Conservation (phyloP, 2,888 invertebrate genomes). For the Notocelia uddmanniana region DNA sequence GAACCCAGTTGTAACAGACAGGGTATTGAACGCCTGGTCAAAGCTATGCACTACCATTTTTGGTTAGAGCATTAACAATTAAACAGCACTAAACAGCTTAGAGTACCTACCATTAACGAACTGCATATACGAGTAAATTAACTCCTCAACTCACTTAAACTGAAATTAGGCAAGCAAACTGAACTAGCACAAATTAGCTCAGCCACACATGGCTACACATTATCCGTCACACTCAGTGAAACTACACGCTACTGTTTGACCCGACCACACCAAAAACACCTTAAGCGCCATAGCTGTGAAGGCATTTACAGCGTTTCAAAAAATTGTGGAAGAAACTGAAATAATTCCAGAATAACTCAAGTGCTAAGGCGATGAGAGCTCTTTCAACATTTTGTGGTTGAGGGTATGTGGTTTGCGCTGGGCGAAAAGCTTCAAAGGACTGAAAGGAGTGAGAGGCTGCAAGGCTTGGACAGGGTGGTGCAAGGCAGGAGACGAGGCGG, state of each 20-base stretch:
- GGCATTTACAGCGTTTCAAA: slow-evolving; percentile 4
- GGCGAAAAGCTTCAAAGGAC: slow-evolving; percentile 36
- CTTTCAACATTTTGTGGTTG: slow-evolving; percentile 10
- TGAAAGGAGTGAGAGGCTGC: slow-evolving; percentile 24
- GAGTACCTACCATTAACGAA: background rate
- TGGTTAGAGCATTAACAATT: background rate
- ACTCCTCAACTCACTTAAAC: slow-evolving; percentile 6
- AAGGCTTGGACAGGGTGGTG: slow-evolving; percentile 11
- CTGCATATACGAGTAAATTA: background rate
- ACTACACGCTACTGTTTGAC: slow-evolving; percentile 7
- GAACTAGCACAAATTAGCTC: slow-evolving; percentile 32
- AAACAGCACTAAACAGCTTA: background rate
- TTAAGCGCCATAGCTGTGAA: background rate
- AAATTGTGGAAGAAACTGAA: background rate
- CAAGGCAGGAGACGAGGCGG: background rate
- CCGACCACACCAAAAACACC: background rate
- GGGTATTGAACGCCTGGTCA: too few relatives aligned
- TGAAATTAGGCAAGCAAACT: slow-evolving; percentile 23
- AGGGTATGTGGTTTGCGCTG: background rate
- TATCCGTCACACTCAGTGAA: slow-evolving; percentile 35
- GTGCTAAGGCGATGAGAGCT: background rate
- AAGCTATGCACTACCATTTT: background rate
- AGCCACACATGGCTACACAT: slow-evolving; percentile 24
- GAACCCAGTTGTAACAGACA: too few relatives aligned
- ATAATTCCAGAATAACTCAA: slow-evolving; percentile 22